A percentile compares a stretch with the other conserved stretches of the same genome.
Evolutionary conservation across 2,797 vertebrate species (phyloP).

Genomic region (Gephyroberyx darwinii): DNA sequence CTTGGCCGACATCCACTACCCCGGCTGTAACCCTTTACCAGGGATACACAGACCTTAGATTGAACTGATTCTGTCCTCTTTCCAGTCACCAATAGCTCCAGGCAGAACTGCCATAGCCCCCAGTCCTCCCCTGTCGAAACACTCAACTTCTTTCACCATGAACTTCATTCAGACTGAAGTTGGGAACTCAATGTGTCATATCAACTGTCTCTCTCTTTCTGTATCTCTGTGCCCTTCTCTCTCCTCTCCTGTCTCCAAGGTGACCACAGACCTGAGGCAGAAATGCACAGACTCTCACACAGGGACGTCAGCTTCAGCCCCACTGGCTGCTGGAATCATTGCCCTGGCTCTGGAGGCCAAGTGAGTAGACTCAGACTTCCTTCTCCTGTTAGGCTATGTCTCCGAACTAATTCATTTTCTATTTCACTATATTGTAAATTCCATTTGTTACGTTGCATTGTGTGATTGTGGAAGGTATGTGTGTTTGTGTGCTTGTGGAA

Average conservation of each 20-base stretch:
- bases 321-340: slow-evolving; percentile 94
- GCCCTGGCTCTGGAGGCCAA: slow-evolving; percentile 91
- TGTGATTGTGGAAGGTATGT: slow-evolving; percentile 9
- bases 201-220: slow-evolving; percentile 21
- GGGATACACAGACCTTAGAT: slow-evolving; percentile 43
- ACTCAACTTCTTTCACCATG: slow-evolving; percentile 17
- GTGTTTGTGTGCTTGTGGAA: not conserved
- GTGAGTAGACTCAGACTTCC: slow-evolving; percentile 67
- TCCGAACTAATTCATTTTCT: not conserved
- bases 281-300: slow-evolving; percentile 98
- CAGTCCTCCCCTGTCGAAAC: slow-evolving; percentile 4
- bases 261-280: slow-evolving; percentile 94
- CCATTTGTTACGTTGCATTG: not conserved
- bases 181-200: slow-evolving; percentile 36
- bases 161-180: slow-evolving; percentile 31
- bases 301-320: slow-evolving; percentile 94
- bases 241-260: slow-evolving; percentile 76
- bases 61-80: slow-evolving; percentile 28
- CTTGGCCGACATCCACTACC: slow-evolving; percentile 67
- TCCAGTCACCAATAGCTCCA: slow-evolving; percentile 25
- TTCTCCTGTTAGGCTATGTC: not conserved
- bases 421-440: slow-evolving; percentile 5
- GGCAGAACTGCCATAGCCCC: slow-evolving; percentile 39
- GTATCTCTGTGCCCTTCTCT: slow-evolving; percentile 21
- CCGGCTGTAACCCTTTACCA: slow-evolving; percentile 55